A percentile compares a stretch with the other conserved stretches of the same genome.
Conservation (phyloP, 2,797 vertebrate genomes). For the Triplophysa bombifrons region DNA sequence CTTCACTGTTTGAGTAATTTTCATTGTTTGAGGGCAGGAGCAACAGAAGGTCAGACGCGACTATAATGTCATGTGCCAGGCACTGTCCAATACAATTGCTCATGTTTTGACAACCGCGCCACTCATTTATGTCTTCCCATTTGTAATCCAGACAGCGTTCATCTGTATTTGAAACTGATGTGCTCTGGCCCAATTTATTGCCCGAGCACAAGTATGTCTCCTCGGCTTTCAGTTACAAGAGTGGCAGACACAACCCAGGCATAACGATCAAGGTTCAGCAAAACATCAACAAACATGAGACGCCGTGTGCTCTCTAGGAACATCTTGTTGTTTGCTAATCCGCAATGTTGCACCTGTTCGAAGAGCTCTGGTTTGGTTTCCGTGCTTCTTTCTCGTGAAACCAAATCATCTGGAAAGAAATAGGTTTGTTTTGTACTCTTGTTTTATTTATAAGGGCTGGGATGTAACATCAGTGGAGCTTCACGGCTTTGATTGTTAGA, state of each 20-base stretch:
- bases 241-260: slow-evolving; percentile 47
- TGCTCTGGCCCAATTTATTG: slow-evolving; percentile 38
- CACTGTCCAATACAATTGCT: slow-evolving; percentile 25
- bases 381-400: slow-evolving; percentile 30
- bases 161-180: slow-evolving; percentile 48
- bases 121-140: slow-evolving; percentile 21
- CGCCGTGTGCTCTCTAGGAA: slow-evolving; percentile 43
- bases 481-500: slow-evolving; percentile 36
- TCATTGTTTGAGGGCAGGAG: background rate
- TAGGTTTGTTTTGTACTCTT: slow-evolving; percentile 48
- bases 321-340: slow-evolving; percentile 49
- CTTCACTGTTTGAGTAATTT: background rate
- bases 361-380: slow-evolving; percentile 30
- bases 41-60: slow-evolving; percentile 13
- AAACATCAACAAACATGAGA: slow-evolving; percentile 49
- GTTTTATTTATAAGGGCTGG: slow-evolving; percentile 49
- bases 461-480: slow-evolving; percentile 35
- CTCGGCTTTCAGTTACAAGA: slow-evolving; percentile 35
- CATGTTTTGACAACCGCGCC: slow-evolving; percentile 39
- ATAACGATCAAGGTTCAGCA: slow-evolving; percentile 40
- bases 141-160: slow-evolving; percentile 45
- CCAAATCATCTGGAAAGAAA: slow-evolving; percentile 49
- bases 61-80: slow-evolving; percentile 45
- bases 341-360: slow-evolving; percentile 25
- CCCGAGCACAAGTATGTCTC: slow-evolving; percentile 25